These are phyloP conservation scores for Remorina albescens DNA, from an alignment of 2,797 vertebrate genomes.

Conservation along the genomic window DNA sequence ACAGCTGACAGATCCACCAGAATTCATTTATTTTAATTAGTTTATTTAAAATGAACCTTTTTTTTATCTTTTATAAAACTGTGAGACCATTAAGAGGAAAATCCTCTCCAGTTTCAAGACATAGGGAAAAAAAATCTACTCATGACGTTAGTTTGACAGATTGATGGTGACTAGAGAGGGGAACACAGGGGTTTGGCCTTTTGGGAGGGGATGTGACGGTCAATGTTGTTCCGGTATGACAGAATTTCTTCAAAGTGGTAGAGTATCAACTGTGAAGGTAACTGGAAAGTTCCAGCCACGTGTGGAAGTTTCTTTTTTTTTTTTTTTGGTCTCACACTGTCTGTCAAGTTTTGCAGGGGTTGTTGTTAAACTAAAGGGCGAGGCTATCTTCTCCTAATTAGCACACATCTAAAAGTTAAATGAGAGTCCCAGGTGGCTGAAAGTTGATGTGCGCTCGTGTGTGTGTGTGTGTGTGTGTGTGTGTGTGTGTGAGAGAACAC, in stretches of 20 bases:
- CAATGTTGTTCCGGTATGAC: constrained; percentile 4
- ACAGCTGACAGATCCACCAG: not conserved
- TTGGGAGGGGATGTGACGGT: constrained; percentile 14
- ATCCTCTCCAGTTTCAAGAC: constrained; percentile 9
- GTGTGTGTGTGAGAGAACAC: constrained; percentile 27
- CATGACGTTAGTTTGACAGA: constrained; percentile 44
- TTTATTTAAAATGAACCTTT: constrained; percentile 12
- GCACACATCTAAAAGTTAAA: constrained; percentile 83
- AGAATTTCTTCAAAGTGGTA: constrained; percentile 40
- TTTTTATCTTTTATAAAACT: constrained; percentile 24
- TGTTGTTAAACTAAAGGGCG: constrained; percentile 64
- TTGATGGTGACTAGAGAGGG: constrained; percentile 22
- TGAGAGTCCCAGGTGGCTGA: constrained; percentile 80
- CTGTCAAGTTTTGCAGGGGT: constrained; percentile 56
- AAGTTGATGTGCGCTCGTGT: constrained; percentile 36
- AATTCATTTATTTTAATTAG: too few relatives aligned
- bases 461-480: constrained; percentile 10
- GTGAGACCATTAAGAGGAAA: constrained; percentile 39
- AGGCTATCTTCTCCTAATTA: constrained; percentile 73
- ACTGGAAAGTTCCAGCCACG: constrained; percentile 39
- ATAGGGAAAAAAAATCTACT: constrained; percentile 20
- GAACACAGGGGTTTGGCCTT: constrained; percentile 22
- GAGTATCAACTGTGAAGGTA: constrained; percentile 44
- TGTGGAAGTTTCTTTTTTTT: not conserved
- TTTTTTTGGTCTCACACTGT: constrained; percentile 16